These are phyloP conservation scores for Agrochola lychnidis DNA, from an alignment of 2,888 invertebrate genomes.

Conservation along the genomic window DNA sequence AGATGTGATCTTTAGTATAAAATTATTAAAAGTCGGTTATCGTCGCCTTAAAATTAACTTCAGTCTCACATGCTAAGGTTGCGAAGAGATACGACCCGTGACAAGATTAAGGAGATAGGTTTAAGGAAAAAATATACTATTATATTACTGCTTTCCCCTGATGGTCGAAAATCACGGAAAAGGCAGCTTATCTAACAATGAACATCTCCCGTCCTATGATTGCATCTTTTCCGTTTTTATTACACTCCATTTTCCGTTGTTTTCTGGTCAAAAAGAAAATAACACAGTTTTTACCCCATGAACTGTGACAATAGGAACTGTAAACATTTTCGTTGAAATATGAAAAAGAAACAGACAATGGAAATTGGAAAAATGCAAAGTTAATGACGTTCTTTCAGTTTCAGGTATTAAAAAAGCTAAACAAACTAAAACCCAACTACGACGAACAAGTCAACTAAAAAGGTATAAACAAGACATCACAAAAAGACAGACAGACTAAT, in stretches of 20 bases:
- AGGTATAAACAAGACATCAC: too few species aligned
- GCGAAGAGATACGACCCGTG: too few species aligned
- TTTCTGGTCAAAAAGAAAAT: neutral
- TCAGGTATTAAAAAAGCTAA: too few species aligned
- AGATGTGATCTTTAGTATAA: too few species aligned
- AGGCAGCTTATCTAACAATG: conserved; percentile 41
- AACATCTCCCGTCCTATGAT: conserved; percentile 1
- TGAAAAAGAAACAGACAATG: neutral
- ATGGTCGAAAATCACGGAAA: conserved; percentile 41
- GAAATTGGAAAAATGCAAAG: neutral
- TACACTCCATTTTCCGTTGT: conserved; percentile 5
- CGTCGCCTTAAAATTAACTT: too few species aligned
- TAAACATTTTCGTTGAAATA: neutral
- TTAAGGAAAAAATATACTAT: neutral
- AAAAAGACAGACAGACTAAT: too few species aligned
- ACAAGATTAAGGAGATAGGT: too few species aligned
- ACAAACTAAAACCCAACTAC: too few species aligned
- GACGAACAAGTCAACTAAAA: too few species aligned
- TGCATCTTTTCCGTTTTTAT: conserved; percentile 39
- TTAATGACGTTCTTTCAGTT: neutral
- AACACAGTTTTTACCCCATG: conserved; percentile 8
- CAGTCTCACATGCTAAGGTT: too few species aligned
- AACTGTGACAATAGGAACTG: neutral
- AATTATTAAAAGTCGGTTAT: too few species aligned
- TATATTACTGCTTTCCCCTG: neutral